phyloP scores from a whole-genome alignment of 2,888 invertebrate genomes.

The Drosophila kuntzei region DNA sequence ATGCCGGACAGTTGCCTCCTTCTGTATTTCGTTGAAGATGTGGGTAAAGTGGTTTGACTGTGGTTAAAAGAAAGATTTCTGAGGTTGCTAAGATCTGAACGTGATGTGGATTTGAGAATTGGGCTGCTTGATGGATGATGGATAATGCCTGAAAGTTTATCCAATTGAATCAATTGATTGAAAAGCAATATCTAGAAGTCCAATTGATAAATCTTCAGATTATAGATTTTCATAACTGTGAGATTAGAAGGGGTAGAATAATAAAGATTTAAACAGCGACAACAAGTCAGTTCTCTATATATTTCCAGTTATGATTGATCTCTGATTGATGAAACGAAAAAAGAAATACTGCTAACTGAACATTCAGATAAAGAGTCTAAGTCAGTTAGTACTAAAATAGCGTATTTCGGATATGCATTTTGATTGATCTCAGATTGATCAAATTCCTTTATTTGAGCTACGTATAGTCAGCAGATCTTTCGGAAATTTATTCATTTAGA shows the following conservation, averaged over 20 bases:
- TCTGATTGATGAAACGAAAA: neutral
- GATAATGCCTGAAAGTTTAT: neutral
- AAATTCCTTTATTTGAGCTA: neutral
- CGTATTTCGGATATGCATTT: neutral
- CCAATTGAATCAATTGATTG: neutral
- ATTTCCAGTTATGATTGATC: neutral
- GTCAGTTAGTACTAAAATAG: neutral
- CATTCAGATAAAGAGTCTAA: neutral
- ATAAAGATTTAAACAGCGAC: neutral
- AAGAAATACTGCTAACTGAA: neutral
- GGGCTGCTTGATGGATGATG: neutral
- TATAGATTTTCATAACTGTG: neutral
- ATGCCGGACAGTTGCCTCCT: conserved; percentile 59
- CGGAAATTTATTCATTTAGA: neutral
- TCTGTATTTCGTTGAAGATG: conserved; percentile 8
- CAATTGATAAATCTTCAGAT: neutral
- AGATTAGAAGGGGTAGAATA: neutral
- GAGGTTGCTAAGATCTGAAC: conserved; percentile 4
- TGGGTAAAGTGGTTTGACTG: conserved; percentile 19
- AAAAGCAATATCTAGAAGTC: neutral
- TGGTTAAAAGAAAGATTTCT: neutral
- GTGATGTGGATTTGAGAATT: neutral
- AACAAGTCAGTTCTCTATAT: neutral
- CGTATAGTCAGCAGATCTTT: neutral
- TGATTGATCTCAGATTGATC: conserved; percentile 1